Evolutionary conservation across 30 jellyfish, hydroid and myxozoan genomes (phyloP), one percentile per base, ranked within the genome.

Genomic region (Aurelia sp.): DNA sequence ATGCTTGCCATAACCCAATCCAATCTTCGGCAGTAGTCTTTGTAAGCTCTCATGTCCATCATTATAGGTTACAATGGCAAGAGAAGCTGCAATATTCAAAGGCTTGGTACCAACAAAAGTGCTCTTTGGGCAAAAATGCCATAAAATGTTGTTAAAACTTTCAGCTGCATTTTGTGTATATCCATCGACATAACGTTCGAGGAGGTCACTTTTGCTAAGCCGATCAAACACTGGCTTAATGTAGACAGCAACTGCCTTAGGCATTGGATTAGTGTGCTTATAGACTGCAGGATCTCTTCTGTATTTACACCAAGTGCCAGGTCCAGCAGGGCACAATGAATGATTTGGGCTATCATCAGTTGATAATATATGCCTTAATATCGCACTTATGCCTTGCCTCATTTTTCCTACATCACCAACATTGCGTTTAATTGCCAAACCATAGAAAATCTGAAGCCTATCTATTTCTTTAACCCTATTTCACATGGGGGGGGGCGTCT

Each of bases 401-500:
- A 78, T 58, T 40, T 20, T 31, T 12, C 21, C 13, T 13, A 78
- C 13, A 17, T 78, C 68, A 22, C 88, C 88, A 8, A 63, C 47
- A 78, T 78, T 78, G 22, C 76, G 76, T 8, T 79, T 41, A 10
- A 78, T 78, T 31, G 88, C 88, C 13, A 78, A 21, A 51, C 88
- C 79, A 78, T 78, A 78, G 68, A 60, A 58, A 4, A 57, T 53
- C 64, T n/a, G n/a, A n/a, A n/a, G n/a, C n/a, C n/a, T n/a, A n/a
- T n/a, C n/a, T n/a, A n/a, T n/a, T n/a, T n/a, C n/a, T n/a, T n/a
- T n/a, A n/a, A n/a, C n/a, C n/a, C n/a, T n/a, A n/a, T n/a, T n/a
- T n/a, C n/a, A n/a, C n/a, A n/a, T n/a, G n/a, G n/a, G n/a, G n/a
- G n/a, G n/a, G n/a, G n/a, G n/a, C n/a, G n/a, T n/a, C n/a, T n/a